These are phyloP conservation scores for Uropetala carovei DNA, from an alignment of 2,888 invertebrate genomes.

Conservation along the genomic window DNA sequence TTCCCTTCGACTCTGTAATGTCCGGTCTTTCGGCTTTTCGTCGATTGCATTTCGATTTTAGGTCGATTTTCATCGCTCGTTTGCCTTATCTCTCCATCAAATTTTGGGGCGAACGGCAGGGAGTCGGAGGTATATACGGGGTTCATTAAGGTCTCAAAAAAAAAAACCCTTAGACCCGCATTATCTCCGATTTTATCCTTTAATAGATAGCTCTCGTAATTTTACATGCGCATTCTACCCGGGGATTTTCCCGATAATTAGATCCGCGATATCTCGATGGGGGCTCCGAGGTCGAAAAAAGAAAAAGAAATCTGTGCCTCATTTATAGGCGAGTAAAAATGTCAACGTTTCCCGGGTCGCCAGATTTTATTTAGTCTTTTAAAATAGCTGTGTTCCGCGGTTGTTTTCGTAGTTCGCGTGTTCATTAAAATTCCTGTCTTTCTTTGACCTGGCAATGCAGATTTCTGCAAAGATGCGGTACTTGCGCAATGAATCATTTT, in stretches of 20 bases:
- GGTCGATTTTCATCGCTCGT: conserved; percentile 11
- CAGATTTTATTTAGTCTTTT: too few species aligned
- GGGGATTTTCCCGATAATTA: not conserved
- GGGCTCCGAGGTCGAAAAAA: not conserved
- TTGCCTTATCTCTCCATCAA: not conserved
- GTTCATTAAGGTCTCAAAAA: conserved; percentile 25
- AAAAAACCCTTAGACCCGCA: not conserved
- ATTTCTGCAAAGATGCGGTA: too few species aligned
- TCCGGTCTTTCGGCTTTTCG: not conserved
- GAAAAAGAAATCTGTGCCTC: not conserved
- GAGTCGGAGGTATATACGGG: conserved; percentile 8
- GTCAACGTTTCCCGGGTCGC: too few species aligned
- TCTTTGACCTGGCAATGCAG: too few species aligned
- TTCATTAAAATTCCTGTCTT: too few species aligned
- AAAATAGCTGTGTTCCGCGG: too few species aligned
- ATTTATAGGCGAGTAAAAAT: not conserved
- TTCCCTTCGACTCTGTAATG: not conserved
- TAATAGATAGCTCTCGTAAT: conserved; percentile 48
- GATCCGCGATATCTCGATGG: not conserved
- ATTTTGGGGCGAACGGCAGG: not conserved
- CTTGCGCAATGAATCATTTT: too few species aligned
- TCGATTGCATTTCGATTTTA: not conserved
- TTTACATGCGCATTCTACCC: not conserved
- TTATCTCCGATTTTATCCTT: conserved; percentile 22
- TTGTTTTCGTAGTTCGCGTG: too few species aligned